Evolutionary conservation across 2,888 invertebrate genomes (phyloP), one percentile per base, ranked within the genome.

Genomic region (Toxonevra muliebris): DNA sequence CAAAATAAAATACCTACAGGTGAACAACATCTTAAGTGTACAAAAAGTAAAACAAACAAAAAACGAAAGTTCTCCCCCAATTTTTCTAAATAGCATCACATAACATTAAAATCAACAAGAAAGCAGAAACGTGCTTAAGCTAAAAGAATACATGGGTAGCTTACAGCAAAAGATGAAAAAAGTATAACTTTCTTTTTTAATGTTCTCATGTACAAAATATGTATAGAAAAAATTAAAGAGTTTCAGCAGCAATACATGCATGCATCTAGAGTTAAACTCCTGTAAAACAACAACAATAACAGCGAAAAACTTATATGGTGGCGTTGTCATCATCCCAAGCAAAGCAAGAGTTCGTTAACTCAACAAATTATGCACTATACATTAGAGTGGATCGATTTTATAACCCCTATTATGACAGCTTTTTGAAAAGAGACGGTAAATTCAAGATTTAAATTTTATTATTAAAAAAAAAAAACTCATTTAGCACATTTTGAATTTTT

Each of bases 11-110:
- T 58, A 75, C 78, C 74, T 70, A 77, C 81, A 81, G 81, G 81
- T 81, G 79, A 81, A 81, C 76, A 81, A 81, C 81, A 80, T 77
- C 74, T 79, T 75, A 79, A 81, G 80, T 81, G 80, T 78, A 65
- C 78, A 76, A 78, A 78, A 67, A 17, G 43, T 58, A 78, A 77
- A 77, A 76, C 61, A 69, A 78, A n/a, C n/a, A n/a, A 80, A 81
- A 81, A 81, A 80, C 76, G 80, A 81, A 81, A 81, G 80, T 81
- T 81, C 76, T 81, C 76, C 80, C 80, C 80, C 78, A 80, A 81
- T 81, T 81, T 79, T 48, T 69, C 70, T 68, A 73, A 76, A 79
- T 74, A 79, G 75, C 65, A 66, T 60, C 69, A 70, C 65, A 69
- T 54, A 61, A 58, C 30, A 41, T 57, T 42, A 61, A 66, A 62